Conservation (phyloP, 2,113 vertebrate genomes). For the Oxyruncus cristatus region DNA sequence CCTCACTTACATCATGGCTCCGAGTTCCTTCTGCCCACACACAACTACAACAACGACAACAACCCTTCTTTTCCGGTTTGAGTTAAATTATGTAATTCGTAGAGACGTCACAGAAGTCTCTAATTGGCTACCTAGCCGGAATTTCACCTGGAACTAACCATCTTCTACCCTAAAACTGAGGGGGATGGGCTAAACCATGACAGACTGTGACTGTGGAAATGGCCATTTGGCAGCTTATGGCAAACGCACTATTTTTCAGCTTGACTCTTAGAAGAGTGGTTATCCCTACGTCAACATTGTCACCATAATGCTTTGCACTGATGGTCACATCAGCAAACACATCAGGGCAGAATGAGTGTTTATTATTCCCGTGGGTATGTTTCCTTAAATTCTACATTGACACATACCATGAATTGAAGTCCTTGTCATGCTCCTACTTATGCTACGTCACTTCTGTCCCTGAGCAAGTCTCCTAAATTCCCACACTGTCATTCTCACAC, state of each 20-base stretch:
- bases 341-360: neutral
- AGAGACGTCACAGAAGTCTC: too few species aligned
- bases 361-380: neutral
- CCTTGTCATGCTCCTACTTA: neutral
- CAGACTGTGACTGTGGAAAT: neutral
- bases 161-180: too few species aligned
- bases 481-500: neutral
- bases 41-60: too few species aligned
- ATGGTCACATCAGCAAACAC: neutral
- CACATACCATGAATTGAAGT: neutral
- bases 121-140: too few species aligned
- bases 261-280: neutral
- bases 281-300: neutral
- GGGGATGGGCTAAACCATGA: too few species aligned
- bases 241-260: neutral
- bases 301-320: neutral
- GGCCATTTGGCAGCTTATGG: neutral
- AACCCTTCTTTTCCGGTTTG: too few species aligned
- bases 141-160: too few species aligned
- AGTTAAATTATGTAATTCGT: too few species aligned
- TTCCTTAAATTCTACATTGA: neutral
- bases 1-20: too few species aligned
- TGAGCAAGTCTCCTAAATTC: neutral
- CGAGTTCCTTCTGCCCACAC: too few species aligned
- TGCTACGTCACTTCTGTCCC: neutral